Conservation (phyloP, 2,888 invertebrate genomes). For the Endotricha flammealis region DNA sequence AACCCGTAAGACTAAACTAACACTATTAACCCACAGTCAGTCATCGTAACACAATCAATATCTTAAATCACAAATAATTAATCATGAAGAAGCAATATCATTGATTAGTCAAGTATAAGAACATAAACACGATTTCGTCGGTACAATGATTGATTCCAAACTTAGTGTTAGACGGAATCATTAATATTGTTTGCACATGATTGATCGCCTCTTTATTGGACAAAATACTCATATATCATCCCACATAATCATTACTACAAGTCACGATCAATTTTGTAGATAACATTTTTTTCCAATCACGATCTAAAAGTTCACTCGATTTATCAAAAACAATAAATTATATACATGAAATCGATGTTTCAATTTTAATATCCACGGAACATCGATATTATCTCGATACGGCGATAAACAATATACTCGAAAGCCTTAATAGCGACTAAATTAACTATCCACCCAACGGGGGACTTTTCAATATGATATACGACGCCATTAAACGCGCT, state of each 20-base stretch:
- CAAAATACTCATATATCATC: slow-evolving; percentile 42
- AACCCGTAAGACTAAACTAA: not conserved
- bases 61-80: slow-evolving; percentile 14
- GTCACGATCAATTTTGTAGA: slow-evolving; percentile 38
- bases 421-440: slow-evolving; percentile 53
- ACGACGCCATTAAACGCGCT: slow-evolving; percentile 55
- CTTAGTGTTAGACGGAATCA: slow-evolving; percentile 51
- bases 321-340: slow-evolving; percentile 21
- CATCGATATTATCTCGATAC: slow-evolving; percentile 22
- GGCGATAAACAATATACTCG: slow-evolving; percentile 50
- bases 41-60: slow-evolving; percentile 1
- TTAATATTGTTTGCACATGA: slow-evolving; percentile 63
- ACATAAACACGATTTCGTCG: slow-evolving; percentile 30
- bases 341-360: slow-evolving; percentile 2
- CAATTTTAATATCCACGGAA: slow-evolving; percentile 10
- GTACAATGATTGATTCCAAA: slow-evolving; percentile 54
- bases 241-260: slow-evolving; percentile 28
- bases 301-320: slow-evolving; percentile 18
- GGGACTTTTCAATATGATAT: slow-evolving; percentile 56
- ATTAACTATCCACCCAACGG: slow-evolving; percentile 52
- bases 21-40: slow-evolving; percentile 14
- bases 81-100: slow-evolving; percentile 16
- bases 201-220: slow-evolving; percentile 47
- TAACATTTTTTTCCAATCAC: slow-evolving; percentile 27
- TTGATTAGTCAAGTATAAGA: slow-evolving; percentile 22